Percentiles rank a stretch among this genome's conserved stretches.
phyloP scores from a whole-genome alignment of 1,140 invertebrate species.

The Bombus turneri region DNA sequence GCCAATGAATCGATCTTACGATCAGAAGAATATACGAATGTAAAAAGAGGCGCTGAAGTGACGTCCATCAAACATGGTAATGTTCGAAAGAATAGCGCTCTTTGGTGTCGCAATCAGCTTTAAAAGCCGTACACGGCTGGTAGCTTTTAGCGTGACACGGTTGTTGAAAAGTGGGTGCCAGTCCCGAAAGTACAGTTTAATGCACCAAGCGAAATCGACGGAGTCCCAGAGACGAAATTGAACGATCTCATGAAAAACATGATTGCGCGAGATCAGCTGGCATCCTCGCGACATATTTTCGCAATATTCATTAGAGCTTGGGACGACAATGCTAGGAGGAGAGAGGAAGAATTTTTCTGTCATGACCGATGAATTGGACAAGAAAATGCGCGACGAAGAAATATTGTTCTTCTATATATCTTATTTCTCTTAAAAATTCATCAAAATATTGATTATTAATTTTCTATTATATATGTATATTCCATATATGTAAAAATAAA shows the following conservation, averaged over 20 bases:
- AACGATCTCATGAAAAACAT: slow-evolving; percentile 48
- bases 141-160: slow-evolving; percentile 62
- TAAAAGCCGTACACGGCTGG: slow-evolving; percentile 57
- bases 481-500: too few species aligned
- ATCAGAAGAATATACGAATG: not conserved
- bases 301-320: slow-evolving; percentile 10
- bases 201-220: slow-evolving; percentile 61
- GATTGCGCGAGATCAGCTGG: slow-evolving; percentile 7
- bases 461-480: too few species aligned
- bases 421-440: too few species aligned
- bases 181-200: slow-evolving; percentile 61
- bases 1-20: not conserved
- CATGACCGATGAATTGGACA: not conserved
- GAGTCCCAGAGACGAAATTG: slow-evolving; percentile 41
- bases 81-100: slow-evolving; percentile 46
- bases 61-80: slow-evolving; percentile 17
- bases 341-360: not conserved
- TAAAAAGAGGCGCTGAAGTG: not conserved
- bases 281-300: not conserved
- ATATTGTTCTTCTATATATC: too few species aligned
- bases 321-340: not conserved
- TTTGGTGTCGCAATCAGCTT: slow-evolving; percentile 49
- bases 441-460: too few species aligned
- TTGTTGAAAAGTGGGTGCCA: slow-evolving; percentile 63
- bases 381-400: not conserved